Conservation (phyloP, 2,888 invertebrate species). For the Andrena bucephala region DNA sequence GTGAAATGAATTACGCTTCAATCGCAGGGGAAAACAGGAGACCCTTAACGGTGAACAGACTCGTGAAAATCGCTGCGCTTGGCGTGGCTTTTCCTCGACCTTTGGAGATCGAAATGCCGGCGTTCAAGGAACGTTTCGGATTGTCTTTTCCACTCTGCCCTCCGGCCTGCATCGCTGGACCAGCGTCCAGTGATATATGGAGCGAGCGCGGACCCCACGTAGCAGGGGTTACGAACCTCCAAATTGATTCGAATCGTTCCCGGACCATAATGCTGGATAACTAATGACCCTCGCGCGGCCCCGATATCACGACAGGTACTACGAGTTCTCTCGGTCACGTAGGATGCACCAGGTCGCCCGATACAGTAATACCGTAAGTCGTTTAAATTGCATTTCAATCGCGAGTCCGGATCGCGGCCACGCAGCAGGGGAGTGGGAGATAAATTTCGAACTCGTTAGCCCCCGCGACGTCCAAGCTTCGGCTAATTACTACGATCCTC, state of each 20-base stretch:
- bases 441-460: constrained; percentile 18
- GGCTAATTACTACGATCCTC: constrained; percentile 3
- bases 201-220: constrained; percentile 57
- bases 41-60: background rate
- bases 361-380: constrained; percentile 29
- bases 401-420: background rate
- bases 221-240: constrained; percentile 67
- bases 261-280: constrained; percentile 71
- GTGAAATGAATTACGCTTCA: background rate
- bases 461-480: background rate
- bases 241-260: constrained; percentile 75
- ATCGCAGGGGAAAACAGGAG: background rate
- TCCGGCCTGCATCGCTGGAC: constrained; percentile 40
- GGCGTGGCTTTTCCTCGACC: background rate
- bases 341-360: constrained; percentile 47
- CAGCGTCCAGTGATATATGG: constrained; percentile 70
- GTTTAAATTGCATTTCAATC: constrained; percentile 41
- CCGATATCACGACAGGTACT: constrained; percentile 63
- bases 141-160: constrained; percentile 40
- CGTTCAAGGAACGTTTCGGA: constrained; percentile 45
- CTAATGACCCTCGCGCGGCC: constrained; percentile 69
- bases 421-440: background rate
- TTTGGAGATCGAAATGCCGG: constrained; percentile 59
- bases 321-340: constrained; percentile 46
- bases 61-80: background rate